These are phyloP conservation scores for Linyphia triangularis DNA, from an alignment of 2,888 invertebrate species.

Conservation along the genomic window DNA sequence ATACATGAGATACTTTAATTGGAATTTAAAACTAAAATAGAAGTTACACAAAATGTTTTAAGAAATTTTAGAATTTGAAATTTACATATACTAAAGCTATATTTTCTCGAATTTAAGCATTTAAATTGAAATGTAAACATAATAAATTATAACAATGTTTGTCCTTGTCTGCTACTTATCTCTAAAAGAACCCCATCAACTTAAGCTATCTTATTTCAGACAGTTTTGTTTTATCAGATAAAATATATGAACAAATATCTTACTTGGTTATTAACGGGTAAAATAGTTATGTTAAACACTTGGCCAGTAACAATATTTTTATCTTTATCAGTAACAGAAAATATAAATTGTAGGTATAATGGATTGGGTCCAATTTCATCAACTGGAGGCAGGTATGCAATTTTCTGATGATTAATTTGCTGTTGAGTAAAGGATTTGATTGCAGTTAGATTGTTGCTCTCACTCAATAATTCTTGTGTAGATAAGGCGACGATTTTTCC, in stretches of 20 bases:
- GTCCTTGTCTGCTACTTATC: background rate
- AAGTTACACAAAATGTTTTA: too few relatives aligned
- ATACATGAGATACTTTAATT: too few relatives aligned
- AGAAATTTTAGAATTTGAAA: too few relatives aligned
- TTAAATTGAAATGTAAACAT: background rate
- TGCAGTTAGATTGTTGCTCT: conserved; percentile 77
- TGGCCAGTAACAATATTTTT: conserved; percentile 78
- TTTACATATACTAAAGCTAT: too few relatives aligned
- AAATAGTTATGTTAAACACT: conserved; percentile 79
- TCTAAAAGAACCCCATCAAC: too few relatives aligned
- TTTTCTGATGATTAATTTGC: conserved; percentile 79
- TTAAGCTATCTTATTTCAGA: too few relatives aligned
- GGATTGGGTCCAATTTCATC: conserved; percentile 79
- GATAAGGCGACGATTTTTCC: conserved; percentile 79
- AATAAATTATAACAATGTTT: background rate
- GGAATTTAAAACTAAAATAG: too few relatives aligned
- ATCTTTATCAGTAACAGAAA: conserved; percentile 79
- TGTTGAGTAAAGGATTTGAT: conserved; percentile 79
- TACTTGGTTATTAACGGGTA: conserved; percentile 79
- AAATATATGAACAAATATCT: background rate
- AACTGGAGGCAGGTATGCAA: conserved; percentile 80
- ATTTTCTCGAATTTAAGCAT: too few relatives aligned
- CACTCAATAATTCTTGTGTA: conserved; percentile 78
- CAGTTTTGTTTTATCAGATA: too few relatives aligned
- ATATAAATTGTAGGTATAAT: conserved; percentile 77